Evolutionary conservation across 2,888 invertebrate genomes (phyloP).

Genomic region (Cactoblastis cactorum): DNA sequence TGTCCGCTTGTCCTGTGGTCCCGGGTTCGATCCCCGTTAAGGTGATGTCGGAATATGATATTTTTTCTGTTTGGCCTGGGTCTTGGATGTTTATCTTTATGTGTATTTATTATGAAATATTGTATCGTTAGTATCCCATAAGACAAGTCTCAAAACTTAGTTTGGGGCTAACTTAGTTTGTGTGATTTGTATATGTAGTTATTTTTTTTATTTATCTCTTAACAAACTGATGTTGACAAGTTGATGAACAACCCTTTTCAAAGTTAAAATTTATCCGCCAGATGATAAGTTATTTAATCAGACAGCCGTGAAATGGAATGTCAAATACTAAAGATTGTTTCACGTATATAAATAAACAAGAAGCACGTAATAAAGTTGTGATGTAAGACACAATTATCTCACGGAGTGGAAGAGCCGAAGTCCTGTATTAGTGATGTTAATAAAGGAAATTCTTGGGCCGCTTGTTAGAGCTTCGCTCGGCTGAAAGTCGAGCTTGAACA

Average conservation of each 20-base stretch:
- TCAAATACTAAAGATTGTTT: conserved; percentile 5
- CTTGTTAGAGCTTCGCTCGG: not conserved
- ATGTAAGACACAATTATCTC: not conserved
- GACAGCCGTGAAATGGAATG: conserved; percentile 5
- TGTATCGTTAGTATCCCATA: too few relatives aligned
- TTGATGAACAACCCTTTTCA: conserved; percentile 7
- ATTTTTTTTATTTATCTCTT: not conserved
- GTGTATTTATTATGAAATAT: too few relatives aligned
- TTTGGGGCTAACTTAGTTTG: too few relatives aligned
- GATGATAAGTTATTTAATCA: conserved; percentile 2
- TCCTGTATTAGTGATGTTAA: not conserved
- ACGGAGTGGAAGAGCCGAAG: not conserved
- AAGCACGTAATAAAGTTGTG: not conserved
- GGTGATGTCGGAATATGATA: too few relatives aligned
- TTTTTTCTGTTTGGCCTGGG: too few relatives aligned
- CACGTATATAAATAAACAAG: not conserved
- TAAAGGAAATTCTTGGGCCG: not conserved
- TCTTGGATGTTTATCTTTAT: too few relatives aligned
- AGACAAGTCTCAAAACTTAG: too few relatives aligned
- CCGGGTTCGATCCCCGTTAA: too few relatives aligned
- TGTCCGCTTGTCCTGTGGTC: too few relatives aligned
- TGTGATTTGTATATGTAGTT: too few relatives aligned
- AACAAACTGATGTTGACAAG: not conserved
- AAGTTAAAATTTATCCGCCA: not conserved
- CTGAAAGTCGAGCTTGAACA: not conserved